These are phyloP conservation scores for Hypotaenidia philippensis DNA, from an alignment of 2,797 vertebrate genomes.

Conservation along the genomic window DNA sequence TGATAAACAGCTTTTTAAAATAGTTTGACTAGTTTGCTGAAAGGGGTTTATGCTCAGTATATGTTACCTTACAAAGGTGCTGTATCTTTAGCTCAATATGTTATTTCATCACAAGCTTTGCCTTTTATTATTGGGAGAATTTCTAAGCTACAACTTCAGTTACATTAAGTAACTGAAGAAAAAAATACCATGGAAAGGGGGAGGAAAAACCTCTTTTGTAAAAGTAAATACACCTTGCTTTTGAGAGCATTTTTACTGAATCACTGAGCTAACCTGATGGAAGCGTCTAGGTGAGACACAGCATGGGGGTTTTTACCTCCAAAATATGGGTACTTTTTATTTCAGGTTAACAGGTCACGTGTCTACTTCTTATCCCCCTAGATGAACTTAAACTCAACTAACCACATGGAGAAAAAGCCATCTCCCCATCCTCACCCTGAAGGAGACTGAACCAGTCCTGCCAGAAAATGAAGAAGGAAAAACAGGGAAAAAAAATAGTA, in stretches of 20 bases:
- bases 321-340: neutral
- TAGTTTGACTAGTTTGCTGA: slow-evolving; percentile 20
- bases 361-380: neutral
- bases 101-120: slow-evolving; percentile 37
- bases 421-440: neutral
- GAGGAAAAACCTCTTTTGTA: neutral
- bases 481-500: fast-evolving
- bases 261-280: neutral
- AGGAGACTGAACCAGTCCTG: neutral
- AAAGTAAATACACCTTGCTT: neutral
- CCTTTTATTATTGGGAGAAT: neutral
- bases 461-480: neutral
- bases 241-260: neutral
- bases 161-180: neutral
- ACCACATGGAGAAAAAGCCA: neutral
- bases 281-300: neutral
- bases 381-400: neutral
- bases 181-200: neutral
- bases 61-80: neutral
- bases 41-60: neutral
- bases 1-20: slow-evolving; percentile 44
- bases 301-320: neutral
- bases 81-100: slow-evolving; percentile 8
- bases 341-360: neutral
- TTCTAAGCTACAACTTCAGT: neutral